phyloP scores from a whole-genome alignment of 1,140 invertebrate species.

The Calephelis nemesis region DNA sequence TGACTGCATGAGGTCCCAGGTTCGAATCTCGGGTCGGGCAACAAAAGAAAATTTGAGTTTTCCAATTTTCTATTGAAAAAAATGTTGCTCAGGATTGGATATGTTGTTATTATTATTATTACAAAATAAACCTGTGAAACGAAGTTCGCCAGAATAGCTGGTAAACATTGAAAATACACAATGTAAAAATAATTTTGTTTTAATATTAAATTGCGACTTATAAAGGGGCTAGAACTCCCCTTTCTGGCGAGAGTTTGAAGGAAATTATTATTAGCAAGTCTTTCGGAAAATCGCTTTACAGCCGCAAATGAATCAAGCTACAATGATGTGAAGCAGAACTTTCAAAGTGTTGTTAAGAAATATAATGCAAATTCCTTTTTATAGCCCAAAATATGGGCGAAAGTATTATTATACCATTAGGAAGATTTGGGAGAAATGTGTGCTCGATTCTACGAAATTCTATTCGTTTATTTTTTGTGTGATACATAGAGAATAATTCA shows the following conservation, averaged over 20 bases:
- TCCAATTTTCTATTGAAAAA: no score
- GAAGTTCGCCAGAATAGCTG: no score
- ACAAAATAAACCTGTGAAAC: no score
- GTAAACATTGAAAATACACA: no score
- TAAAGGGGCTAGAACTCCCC: background rate
- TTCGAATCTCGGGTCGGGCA: no score
- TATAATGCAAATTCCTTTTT: constrained; percentile 13
- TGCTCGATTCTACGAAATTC: background rate
- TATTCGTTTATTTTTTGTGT: background rate
- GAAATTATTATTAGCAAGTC: constrained; percentile 21
- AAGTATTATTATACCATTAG: no score
- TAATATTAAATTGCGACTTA: background rate
- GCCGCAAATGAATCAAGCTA: constrained; percentile 6
- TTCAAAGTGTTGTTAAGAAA: constrained; percentile 12
- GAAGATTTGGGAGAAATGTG: background rate
- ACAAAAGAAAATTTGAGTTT: no score
- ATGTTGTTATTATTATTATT: no score
- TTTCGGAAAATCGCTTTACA: constrained; percentile 12
- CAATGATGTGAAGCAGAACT: background rate
- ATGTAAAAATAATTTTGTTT: background rate
- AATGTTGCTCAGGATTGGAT: no score
- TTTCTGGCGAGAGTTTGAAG: constrained; percentile 10
- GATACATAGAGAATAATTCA: no score
- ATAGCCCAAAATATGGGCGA: background rate
- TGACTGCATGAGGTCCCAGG: no score